These are phyloP conservation scores for Taeniopygia guttata DNA, from an alignment of 2,797 vertebrate species.

Conservation along the genomic window DNA sequence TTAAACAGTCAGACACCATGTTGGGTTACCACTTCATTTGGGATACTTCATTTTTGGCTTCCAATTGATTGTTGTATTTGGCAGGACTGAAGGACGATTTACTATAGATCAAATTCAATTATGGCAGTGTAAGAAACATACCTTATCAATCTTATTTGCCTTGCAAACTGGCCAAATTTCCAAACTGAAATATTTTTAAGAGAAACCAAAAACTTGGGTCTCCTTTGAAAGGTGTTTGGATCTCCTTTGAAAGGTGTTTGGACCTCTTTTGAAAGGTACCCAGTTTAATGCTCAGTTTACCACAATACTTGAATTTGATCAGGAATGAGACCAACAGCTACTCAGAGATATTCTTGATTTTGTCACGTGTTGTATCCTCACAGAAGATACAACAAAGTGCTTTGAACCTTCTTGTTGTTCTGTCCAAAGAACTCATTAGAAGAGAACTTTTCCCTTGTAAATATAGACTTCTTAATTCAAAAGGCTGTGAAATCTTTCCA, in stretches of 20 bases:
- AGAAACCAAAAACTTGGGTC: neutral
- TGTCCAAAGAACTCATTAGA: neutral
- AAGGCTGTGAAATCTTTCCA: neutral
- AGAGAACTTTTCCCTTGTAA: neutral
- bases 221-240: neutral
- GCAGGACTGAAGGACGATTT: neutral
- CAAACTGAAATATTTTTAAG: neutral
- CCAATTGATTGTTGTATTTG: neutral
- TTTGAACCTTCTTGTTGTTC: neutral
- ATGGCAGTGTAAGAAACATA: neutral
- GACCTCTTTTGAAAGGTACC: neutral
- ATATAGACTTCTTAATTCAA: neutral
- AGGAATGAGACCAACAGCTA: neutral
- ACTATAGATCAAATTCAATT: neutral
- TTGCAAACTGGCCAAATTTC: neutral
- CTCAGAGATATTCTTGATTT: neutral
- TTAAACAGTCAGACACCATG: neutral
- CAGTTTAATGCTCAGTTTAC: neutral
- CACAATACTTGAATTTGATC: neutral
- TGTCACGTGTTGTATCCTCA: neutral
- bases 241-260: neutral
- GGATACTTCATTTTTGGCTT: neutral
- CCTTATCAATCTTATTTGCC: neutral
- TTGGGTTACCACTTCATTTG: neutral
- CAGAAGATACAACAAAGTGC: neutral